Base-by-base conservation (phyloP, 2,797 vertebrate species). In the Anas bernieri region DNA sequence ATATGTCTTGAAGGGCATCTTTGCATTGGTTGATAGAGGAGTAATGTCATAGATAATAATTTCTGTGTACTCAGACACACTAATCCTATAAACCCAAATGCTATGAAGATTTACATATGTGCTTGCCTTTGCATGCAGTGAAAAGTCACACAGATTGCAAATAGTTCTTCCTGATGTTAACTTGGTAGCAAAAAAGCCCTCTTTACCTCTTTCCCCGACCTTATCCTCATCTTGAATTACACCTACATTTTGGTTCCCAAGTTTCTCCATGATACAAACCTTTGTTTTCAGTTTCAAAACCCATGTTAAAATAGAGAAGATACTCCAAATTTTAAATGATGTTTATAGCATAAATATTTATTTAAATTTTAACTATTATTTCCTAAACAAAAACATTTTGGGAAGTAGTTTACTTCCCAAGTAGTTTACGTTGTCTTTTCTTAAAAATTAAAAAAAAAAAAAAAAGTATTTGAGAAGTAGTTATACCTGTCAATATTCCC, bases 1-100 rank as follows among this genome's bases (percentile, higher is more conserved):
- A 39, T 73, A 43, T 18, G 28, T 63, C 25, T 48, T 10, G 20
- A 63, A 66, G 23, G 82, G 37, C 61, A 45, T 93, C 86, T 95
- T 88, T 82, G 25, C 93, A 88, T 96, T 93, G 76, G 37, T 63
- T 95, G 89, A 90, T 91, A 72, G 82, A 96, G 94, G 92, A 93
- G 73, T 95, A 92, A 90, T 90, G 79, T 75, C 68, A 70, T 46
- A 31, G 17, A 9, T 68, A 61, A 41, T 74, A 48, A 81, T 95
- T 95, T 82, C 61, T 91, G 94, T 95, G 90, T 90, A 83, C 70
- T 96, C 67, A 81, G 90, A 92, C 83, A 91, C 86, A 55, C 45
- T 83, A 91, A 95, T 95, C 70, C 90, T 48, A 13, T 70, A n/a
- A 63, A 86, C 9, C 31, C 66, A 59, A 70, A 37, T 67, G 64